Evolutionary conservation across 2,888 invertebrate genomes (phyloP).

Genomic region (Petrolisthes cinctipes): DNA sequence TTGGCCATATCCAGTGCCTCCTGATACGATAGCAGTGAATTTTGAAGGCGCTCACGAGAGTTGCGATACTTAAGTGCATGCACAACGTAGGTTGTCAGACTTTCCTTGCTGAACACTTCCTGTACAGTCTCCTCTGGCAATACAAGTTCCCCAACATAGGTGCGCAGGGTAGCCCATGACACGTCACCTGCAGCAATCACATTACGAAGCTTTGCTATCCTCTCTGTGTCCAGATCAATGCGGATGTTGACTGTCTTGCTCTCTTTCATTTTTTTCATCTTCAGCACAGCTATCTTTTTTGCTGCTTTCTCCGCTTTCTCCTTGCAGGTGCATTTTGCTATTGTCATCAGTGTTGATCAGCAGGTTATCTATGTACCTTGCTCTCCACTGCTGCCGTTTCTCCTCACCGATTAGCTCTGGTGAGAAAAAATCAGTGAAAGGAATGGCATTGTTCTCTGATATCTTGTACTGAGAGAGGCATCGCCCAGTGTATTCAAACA

Average conservation of each 20-base stretch:
- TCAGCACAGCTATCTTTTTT: background rate
- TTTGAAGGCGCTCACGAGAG: slow-evolving; percentile 8
- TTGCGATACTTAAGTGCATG: slow-evolving; percentile 33
- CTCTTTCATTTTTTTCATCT: background rate
- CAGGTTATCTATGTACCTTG: background rate
- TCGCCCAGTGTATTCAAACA: slow-evolving; percentile 50
- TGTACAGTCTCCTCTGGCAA: background rate
- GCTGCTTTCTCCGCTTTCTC: slow-evolving; percentile 28
- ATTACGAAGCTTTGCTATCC: background rate
- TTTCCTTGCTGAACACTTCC: slow-evolving; percentile 28
- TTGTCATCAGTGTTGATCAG: background rate
- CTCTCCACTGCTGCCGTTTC: slow-evolving; percentile 1
- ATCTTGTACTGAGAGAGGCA: slow-evolving; percentile 23
- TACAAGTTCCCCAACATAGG: slow-evolving; percentile 16
- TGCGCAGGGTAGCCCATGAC: slow-evolving; percentile 24
- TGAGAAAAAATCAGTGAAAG: slow-evolving; percentile 35
- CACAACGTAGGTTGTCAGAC: slow-evolving; percentile 2
- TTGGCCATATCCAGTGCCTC: background rate
- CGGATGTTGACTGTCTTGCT: background rate
- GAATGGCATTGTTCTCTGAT: background rate
- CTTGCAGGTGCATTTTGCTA: background rate
- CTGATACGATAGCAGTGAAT: background rate
- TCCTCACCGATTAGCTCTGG: slow-evolving; percentile 3
- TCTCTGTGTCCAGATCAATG: background rate
- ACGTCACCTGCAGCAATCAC: slow-evolving; percentile 31